Evolutionary conservation across 1,140 invertebrate genomes (phyloP), one percentile per base, ranked within the genome.

Genomic region (Caenorhabditis briggsae): DNA sequence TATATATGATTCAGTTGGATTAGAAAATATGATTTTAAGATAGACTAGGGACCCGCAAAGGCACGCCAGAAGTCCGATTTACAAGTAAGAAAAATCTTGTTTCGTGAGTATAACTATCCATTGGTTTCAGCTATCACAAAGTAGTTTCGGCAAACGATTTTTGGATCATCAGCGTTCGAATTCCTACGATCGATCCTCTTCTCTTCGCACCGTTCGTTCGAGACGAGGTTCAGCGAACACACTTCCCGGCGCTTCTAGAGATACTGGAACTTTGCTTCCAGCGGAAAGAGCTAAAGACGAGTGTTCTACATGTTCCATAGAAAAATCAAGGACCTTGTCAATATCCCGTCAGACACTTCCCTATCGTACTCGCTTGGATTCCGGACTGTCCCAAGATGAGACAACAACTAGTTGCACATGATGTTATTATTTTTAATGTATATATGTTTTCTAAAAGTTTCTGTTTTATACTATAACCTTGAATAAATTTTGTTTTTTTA

Each of bases 111-210:
- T 25, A 2, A 20, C 43, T 14, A 82, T 0, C 18, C 12, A 56
- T 84, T n/a, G n/a, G n/a, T n/a, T 85, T 70, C 64, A 85, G 84
- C 50, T 85, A 16, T 65, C 61, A 48, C 48, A 61, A 33, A 85
- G 61, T 20, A 74, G 61, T 41, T 18, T 85, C 18, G 61, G 84
- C 5, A 64, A 85, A 23, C 46, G 84, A 33, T 85, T 85, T 58
- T 11, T 85, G 5, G 84, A 85, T 23, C 58, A 74, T 25, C 61
- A 85, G n/a, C 61, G 84, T 7, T 61, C 48, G 0, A 78, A 64
- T 14, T 85, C 65, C 2, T 55, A 85, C 33, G 61, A 85, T 53
- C 84, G 84, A 25, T 64, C 61, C 18, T 70, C 84, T 25, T 85
- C 84, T 8, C 65, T 85, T 61, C 61, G 84, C 25, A 85, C 84